phyloP scores from a whole-genome alignment of 2,888 invertebrate genomes.

The Himalopsyche japonica region DNA sequence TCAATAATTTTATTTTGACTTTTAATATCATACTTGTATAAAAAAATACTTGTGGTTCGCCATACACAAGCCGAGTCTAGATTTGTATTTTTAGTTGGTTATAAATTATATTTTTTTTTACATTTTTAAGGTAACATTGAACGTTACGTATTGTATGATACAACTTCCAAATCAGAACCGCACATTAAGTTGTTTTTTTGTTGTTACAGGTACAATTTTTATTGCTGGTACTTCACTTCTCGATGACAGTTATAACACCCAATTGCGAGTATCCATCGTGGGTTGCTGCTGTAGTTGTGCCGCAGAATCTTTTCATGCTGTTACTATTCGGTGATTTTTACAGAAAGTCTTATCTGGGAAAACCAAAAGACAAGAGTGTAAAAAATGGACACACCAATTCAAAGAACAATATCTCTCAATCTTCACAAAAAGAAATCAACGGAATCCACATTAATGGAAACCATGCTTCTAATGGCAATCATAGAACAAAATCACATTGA shows the following conservation, averaged over 20 bases:
- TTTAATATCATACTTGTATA: no score
- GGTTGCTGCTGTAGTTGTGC: conserved; percentile 59
- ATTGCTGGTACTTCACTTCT: conserved; percentile 60
- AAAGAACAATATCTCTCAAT: background rate
- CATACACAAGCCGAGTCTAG: no score
- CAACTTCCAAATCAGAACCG: no score
- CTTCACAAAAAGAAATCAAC: background rate
- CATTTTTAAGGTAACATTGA: no score
- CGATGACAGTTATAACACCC: conserved; percentile 51
- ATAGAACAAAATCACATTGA: background rate
- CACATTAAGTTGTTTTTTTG: background rate
- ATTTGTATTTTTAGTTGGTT: no score
- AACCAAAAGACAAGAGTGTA: conserved; percentile 42
- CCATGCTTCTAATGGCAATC: background rate
- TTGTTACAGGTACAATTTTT: conserved; percentile 69
- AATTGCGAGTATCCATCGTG: conserved; percentile 65
- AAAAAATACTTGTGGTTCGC: no score
- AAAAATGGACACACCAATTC: background rate
- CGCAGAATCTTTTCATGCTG: conserved; percentile 70
- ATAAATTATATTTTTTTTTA: no score
- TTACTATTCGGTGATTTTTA: conserved; percentile 71
- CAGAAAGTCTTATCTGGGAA: conserved; percentile 61
- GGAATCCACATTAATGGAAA: background rate
- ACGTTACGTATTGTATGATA: no score
- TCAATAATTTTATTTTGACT: no score